A percentile compares a stretch with the other conserved stretches of the same genome.
These are phyloP conservation scores for Bombus confusus DNA, from an alignment of 1,140 invertebrate genomes.

Conservation along the genomic window DNA sequence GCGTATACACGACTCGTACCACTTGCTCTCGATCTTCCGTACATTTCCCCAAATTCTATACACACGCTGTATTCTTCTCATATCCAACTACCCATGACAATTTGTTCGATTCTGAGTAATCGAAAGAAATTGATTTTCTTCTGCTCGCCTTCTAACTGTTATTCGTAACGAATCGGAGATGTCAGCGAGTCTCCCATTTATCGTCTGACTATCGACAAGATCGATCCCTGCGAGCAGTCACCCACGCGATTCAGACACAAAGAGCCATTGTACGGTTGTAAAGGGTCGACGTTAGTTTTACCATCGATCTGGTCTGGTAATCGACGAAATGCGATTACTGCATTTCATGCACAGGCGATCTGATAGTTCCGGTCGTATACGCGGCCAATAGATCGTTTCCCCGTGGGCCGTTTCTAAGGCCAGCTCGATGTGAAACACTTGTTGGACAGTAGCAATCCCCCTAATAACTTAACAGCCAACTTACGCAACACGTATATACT, in stretches of 20 bases:
- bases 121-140: background rate
- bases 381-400: slow-evolving; percentile 6
- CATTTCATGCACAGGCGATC: slow-evolving; percentile 21
- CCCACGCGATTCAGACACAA: background rate
- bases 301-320: slow-evolving; percentile 9
- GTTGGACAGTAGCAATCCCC: slow-evolving; percentile 39
- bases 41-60: background rate
- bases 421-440: slow-evolving; percentile 44
- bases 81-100: no score
- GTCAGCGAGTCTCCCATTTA: background rate
- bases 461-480: slow-evolving; percentile 23
- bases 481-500: slow-evolving; percentile 8
- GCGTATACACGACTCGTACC: background rate
- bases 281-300: slow-evolving; percentile 35
- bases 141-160: background rate
- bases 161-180: background rate
- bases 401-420: slow-evolving; percentile 22
- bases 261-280: slow-evolving; percentile 10
- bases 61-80: no score
- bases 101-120: no score
- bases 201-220: background rate
- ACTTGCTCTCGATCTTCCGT: background rate
- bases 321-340: slow-evolving; percentile 36
- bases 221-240: slow-evolving; percentile 14
- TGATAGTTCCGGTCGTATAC: background rate